A percentile compares a stretch with the other conserved stretches of the same genome.
These are phyloP conservation scores for Girardinichthys multiradiatus DNA, from an alignment of 2,113 vertebrate genomes.

Conservation along the genomic window DNA sequence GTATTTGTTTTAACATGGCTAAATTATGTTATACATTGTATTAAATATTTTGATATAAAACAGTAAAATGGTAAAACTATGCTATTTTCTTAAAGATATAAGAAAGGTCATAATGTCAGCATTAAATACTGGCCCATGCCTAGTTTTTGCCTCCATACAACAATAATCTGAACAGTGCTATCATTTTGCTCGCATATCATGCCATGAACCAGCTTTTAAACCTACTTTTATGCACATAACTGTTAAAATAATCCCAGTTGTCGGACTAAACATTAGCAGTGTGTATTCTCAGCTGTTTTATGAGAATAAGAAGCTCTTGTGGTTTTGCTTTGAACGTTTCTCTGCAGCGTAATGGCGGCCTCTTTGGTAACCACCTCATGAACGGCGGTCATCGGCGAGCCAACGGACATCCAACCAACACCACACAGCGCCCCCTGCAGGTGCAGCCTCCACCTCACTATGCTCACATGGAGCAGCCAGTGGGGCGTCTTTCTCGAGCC, in stretches of 20 bases:
- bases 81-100: not conserved
- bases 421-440: conserved; percentile 95
- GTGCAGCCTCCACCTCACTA: conserved; percentile 93
- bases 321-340: conserved; percentile 71
- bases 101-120: not conserved
- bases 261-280: conserved; percentile 70
- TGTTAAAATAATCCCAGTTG: conserved; percentile 52
- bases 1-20: not conserved
- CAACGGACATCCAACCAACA: conserved; percentile 93
- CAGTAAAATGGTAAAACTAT: not conserved
- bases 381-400: conserved; percentile 90
- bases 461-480: conserved; percentile 88
- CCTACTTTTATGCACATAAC: conserved; percentile 71
- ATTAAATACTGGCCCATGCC: not conserved
- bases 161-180: conserved; percentile 50
- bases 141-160: conserved; percentile 56
- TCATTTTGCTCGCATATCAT: conserved; percentile 71
- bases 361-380: conserved; percentile 96
- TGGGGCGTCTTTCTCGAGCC: conserved; percentile 85
- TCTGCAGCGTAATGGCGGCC: conserved; percentile 93
- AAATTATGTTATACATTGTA: not conserved
- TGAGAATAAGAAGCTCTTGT: conserved; percentile 13
- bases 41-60: no score
- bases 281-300: conserved; percentile 16
- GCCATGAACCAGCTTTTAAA: conserved; percentile 73